Percentiles rank a stretch among this genome's conserved stretches.
These are phyloP conservation scores for Selene dorsalis DNA, from an alignment of 2,797 vertebrate species.

Conservation along the genomic window DNA sequence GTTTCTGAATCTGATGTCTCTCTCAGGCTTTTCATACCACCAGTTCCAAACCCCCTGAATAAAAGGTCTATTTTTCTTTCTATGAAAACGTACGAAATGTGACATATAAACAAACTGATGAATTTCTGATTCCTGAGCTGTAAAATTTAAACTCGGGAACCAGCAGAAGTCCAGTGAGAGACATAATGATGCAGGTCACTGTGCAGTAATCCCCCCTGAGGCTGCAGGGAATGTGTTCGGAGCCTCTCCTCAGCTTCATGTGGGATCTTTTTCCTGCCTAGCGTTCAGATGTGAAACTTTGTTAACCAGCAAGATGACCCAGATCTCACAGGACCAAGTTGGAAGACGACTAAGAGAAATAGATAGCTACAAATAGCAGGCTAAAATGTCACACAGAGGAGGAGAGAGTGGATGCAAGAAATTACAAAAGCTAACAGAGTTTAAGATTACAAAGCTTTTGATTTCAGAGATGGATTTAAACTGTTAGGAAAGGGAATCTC, in stretches of 20 bases:
- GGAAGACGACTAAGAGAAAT: neutral
- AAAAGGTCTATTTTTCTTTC: neutral
- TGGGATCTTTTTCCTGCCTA: neutral
- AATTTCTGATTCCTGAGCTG: neutral
- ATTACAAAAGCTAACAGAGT: neutral
- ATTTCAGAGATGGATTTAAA: neutral
- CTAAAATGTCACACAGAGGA: neutral
- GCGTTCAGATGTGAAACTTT: constrained; percentile 22
- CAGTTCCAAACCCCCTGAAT: neutral
- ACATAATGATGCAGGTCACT: neutral
- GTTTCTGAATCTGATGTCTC: neutral
- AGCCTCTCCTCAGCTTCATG: neutral
- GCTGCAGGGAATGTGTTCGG: neutral
- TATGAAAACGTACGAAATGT: neutral
- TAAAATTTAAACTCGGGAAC: neutral
- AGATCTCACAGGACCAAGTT: neutral
- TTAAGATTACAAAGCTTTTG: constrained; percentile 12
- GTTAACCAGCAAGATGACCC: neutral
- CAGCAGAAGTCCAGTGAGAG: neutral
- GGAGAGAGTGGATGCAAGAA: neutral
- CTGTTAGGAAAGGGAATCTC: constrained; percentile 7
- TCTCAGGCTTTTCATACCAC: neutral
- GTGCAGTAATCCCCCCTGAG: neutral
- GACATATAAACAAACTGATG: neutral
- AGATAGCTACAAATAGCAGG: neutral